Evolutionary conservation across 2,888 invertebrate species (phyloP).

Genomic region (Cataglyphis rosenhaueri): DNA sequence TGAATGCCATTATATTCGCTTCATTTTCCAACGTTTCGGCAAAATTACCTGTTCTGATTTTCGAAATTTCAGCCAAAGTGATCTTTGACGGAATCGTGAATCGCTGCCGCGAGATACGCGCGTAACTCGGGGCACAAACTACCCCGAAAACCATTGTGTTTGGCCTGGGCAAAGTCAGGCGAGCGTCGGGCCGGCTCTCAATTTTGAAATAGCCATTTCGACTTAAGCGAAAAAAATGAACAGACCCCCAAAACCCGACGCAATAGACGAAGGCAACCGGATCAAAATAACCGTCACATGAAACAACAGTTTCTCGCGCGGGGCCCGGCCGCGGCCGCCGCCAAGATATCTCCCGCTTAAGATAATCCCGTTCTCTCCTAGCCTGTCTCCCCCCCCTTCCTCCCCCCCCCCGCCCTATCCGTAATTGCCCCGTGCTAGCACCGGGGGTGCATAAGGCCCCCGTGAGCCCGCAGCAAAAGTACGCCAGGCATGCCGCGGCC

Average conservation of each 20-base stretch:
- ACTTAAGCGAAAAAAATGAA: slow-evolving; percentile 85
- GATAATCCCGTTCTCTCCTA: slow-evolving; percentile 59
- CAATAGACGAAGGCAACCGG: slow-evolving; percentile 90
- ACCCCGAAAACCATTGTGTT: slow-evolving; percentile 73
- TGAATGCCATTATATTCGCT: background rate
- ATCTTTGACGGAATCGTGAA: slow-evolving; percentile 51
- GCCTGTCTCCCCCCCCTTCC: slow-evolving; percentile 4
- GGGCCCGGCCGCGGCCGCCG: slow-evolving; percentile 83
- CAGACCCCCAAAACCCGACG: slow-evolving; percentile 90
- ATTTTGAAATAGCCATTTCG: slow-evolving; percentile 90
- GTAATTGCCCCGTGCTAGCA: slow-evolving; percentile 43
- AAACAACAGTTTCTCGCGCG: slow-evolving; percentile 85
- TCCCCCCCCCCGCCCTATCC: slow-evolving; percentile 12
- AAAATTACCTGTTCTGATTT: slow-evolving; percentile 63
- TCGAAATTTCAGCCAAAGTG: slow-evolving; percentile 38
- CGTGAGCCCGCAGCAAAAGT: slow-evolving; percentile 72
- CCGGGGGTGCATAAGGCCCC: slow-evolving; percentile 84
- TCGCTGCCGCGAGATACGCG: slow-evolving; percentile 54
- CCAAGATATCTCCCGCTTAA: slow-evolving; percentile 72
- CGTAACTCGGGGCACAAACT: slow-evolving; percentile 64
- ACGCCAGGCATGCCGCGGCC: slow-evolving; percentile 80
- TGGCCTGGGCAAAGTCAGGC: slow-evolving; percentile 83
- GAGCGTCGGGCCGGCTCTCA: slow-evolving; percentile 89
- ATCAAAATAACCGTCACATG: slow-evolving; percentile 85
- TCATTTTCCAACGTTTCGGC: background rate